Evolutionary conservation across 2,797 vertebrate species (phyloP).

Genomic region (Xenopus petersii): DNA sequence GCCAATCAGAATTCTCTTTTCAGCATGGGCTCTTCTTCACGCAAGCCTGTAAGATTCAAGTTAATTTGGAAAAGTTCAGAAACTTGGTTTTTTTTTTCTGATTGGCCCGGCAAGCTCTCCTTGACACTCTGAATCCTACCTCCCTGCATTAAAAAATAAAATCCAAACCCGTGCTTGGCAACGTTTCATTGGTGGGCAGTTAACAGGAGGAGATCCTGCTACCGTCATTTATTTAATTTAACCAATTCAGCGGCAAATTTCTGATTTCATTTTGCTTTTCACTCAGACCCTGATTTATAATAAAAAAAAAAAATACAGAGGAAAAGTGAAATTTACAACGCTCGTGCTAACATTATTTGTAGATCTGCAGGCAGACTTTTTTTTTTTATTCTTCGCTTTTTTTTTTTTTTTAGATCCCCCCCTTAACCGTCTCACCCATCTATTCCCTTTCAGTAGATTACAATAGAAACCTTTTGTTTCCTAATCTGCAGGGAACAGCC

Average conservation of each 20-base stretch:
- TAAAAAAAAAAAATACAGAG: background rate
- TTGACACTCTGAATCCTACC: background rate
- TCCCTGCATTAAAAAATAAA: background rate
- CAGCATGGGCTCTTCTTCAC: background rate
- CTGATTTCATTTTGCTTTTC: background rate
- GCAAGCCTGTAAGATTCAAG: background rate
- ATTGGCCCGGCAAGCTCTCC: constrained; percentile 1
- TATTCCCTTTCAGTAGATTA: too few relatives aligned
- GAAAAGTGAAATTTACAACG: too few relatives aligned
- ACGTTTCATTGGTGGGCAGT: background rate
- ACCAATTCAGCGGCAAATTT: background rate
- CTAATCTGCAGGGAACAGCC: too few relatives aligned
- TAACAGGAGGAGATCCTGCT: background rate
- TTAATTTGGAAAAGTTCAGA: background rate
- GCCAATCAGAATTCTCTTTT: constrained; percentile 1
- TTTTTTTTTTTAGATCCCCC: too few relatives aligned
- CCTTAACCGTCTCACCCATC: too few relatives aligned
- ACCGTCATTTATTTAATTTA: background rate
- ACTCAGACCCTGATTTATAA: constrained; percentile 17
- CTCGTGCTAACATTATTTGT: too few relatives aligned
- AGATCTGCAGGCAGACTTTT: too few relatives aligned
- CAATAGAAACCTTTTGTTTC: too few relatives aligned
- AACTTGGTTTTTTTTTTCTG: background rate
- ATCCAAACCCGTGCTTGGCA: background rate
- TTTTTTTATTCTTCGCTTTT: too few relatives aligned